These are phyloP conservation scores for Lerema accius DNA, from an alignment of 1,140 invertebrate genomes.

Conservation along the genomic window DNA sequence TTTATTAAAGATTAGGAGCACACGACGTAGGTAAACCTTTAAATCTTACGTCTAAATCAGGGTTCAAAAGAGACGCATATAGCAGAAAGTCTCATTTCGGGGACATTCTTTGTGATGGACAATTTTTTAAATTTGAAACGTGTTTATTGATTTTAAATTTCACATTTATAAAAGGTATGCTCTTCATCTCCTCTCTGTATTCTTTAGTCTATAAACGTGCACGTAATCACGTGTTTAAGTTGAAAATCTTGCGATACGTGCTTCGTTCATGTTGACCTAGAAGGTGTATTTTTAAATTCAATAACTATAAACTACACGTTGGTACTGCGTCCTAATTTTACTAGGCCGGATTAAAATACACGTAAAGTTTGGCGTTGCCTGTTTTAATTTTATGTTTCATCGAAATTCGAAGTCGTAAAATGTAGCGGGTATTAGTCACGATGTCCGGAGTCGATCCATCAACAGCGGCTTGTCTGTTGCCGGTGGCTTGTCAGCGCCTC, in stretches of 20 bases:
- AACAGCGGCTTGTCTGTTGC: constrained; percentile 46
- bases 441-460: constrained; percentile 57
- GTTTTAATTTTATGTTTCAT: constrained; percentile 65
- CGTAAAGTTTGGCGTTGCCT: constrained; percentile 48
- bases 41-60: too few species aligned
- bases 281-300: constrained; percentile 11
- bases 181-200: too few species aligned
- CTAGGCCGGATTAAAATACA: constrained; percentile 42
- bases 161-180: too few species aligned
- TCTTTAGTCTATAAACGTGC: too few species aligned
- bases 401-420: constrained; percentile 63
- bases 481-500: constrained; percentile 58
- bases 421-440: constrained; percentile 61
- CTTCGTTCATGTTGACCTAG: neutral
- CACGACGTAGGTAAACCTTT: too few species aligned
- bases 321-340: neutral
- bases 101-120: too few species aligned
- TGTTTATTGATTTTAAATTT: too few species aligned
- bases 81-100: too few species aligned
- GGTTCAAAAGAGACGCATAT: too few species aligned
- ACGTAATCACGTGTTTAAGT: neutral
- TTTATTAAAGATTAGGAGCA: too few species aligned
- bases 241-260: neutral
- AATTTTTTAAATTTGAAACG: too few species aligned
- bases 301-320: constrained; percentile 3